A percentile compares a stretch with the other conserved stretches of the same genome.
Conservation (phyloP, 2,797 vertebrate species). For the Arremon brunneinucha region DNA sequence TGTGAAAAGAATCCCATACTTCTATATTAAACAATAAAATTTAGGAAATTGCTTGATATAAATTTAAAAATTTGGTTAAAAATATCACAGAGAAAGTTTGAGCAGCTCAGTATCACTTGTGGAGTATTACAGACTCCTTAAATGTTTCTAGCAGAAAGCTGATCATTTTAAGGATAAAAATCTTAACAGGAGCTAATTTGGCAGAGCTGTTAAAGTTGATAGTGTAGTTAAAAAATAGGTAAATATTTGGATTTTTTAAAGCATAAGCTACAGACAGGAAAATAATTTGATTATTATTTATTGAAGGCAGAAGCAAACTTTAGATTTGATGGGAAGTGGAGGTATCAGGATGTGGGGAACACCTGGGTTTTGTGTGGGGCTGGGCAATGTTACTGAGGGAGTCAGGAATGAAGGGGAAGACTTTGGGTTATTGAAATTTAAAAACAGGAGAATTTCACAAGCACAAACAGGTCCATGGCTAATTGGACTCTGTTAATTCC, state of each 20-base stretch:
- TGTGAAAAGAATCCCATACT: neutral
- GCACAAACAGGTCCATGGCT: neutral
- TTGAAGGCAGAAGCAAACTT: neutral
- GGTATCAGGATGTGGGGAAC: no score
- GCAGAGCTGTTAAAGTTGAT: neutral
- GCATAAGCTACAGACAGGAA: neutral
- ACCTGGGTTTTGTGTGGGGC: neutral
- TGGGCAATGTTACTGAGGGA: neutral
- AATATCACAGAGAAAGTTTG: neutral
- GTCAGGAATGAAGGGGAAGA: neutral
- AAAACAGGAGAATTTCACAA: neutral
- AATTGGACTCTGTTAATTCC: neutral
- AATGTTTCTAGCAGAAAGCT: neutral
- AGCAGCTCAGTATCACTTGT: neutral
- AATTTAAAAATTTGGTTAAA: neutral
- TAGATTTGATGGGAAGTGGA: neutral
- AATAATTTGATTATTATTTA: neutral
- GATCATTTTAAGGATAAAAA: neutral
- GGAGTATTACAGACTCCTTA: neutral
- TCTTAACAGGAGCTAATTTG: neutral
- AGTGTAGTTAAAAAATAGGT: neutral
- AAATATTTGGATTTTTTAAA: neutral
- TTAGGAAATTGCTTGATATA: neutral
- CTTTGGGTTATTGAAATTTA: neutral
- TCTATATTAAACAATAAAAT: neutral